Evolutionary conservation across 2,888 invertebrate genomes (phyloP).

Genomic region (Microctonus brassicae): DNA sequence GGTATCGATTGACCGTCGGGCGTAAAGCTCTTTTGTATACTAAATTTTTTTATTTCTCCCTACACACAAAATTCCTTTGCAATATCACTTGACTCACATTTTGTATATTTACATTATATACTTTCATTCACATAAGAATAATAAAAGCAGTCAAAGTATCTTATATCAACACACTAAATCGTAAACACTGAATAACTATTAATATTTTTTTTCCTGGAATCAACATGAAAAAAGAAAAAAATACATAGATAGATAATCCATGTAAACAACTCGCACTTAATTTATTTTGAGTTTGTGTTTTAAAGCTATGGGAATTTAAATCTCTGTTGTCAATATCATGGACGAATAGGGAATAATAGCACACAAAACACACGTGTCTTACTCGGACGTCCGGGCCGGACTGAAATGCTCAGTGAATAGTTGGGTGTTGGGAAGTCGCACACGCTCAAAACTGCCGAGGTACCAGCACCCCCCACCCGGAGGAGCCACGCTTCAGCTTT

Average conservation of each 20-base stretch:
- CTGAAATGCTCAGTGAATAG: constrained; percentile 54
- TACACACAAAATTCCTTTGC: not conserved
- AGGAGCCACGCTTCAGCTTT: constrained; percentile 58
- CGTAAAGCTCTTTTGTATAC: too few relatives aligned
- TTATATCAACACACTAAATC: constrained; percentile 11
- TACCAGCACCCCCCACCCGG: constrained; percentile 61
- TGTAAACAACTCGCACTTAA: too few relatives aligned
- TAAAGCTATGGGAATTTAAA: too few relatives aligned
- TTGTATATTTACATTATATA: too few relatives aligned
- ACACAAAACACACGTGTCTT: constrained; percentile 53
- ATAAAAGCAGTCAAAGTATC: too few relatives aligned
- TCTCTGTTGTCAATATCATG: too few relatives aligned
- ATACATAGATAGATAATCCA: too few relatives aligned
- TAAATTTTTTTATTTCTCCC: constrained; percentile 17
- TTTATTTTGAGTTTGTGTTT: too few relatives aligned
- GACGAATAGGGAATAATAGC: too few relatives aligned
- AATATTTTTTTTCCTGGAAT: too few relatives aligned
- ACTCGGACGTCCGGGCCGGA: constrained; percentile 67
- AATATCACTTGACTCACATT: not conserved
- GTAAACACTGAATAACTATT: too few relatives aligned
- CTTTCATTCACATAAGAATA: not conserved
- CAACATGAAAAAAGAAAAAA: too few relatives aligned
- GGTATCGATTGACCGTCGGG: constrained; percentile 59
- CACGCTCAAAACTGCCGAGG: constrained; percentile 51
- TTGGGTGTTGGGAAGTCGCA: constrained; percentile 46